Percentiles rank a stretch among this genome's conserved stretches.
Conservation (phyloP, 2,113 vertebrate species). For the Phalacrocorax brasilianus region DNA sequence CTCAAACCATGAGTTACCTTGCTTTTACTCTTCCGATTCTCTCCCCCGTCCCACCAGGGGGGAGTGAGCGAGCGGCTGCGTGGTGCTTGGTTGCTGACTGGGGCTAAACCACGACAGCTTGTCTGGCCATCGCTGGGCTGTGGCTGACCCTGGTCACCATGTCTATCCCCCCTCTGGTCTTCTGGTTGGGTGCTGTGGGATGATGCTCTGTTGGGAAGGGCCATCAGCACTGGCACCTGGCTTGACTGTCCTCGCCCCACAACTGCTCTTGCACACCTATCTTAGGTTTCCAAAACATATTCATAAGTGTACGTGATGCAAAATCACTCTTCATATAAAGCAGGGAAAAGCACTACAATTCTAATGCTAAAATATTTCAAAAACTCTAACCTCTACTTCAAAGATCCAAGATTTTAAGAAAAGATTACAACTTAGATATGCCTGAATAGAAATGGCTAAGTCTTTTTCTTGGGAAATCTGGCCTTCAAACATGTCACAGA, state of each 20-base stretch:
- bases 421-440: neutral
- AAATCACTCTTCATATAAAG: neutral
- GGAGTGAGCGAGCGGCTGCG: no score
- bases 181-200: neutral
- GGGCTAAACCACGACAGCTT: no score
- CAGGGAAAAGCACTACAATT: neutral
- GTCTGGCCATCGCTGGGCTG: neutral
- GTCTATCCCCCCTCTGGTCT: neutral
- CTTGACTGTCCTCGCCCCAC: neutral
- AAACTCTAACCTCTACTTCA: neutral
- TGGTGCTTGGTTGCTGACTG: no score
- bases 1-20: no score
- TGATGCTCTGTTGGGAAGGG: neutral
- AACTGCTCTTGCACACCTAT: accelerated
- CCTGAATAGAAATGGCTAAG: neutral
- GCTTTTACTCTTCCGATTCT: no score
- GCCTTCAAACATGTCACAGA: neutral
- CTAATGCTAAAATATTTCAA: neutral
- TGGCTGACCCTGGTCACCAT: no score
- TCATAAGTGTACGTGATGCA: neutral
- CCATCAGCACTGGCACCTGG: no score
- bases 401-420: neutral
- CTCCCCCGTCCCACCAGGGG: no score
- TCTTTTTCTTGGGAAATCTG: neutral
- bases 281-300: neutral